Conservation (phyloP, 1,140 invertebrate genomes). For the Parasteatoda tepidariorum region DNA sequence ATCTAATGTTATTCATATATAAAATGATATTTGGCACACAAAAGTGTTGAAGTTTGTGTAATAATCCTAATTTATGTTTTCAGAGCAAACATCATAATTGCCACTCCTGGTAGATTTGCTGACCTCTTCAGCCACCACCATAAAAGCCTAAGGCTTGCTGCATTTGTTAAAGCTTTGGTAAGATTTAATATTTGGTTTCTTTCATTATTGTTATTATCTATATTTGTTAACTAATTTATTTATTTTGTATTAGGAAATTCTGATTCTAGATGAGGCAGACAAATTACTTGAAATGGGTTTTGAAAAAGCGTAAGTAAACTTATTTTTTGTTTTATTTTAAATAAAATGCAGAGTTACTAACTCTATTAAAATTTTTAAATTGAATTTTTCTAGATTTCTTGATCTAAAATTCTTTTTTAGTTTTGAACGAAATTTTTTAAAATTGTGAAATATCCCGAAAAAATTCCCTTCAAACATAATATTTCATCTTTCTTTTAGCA, state of each 20-base stretch:
- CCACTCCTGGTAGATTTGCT: conserved; percentile 91
- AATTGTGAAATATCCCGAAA: no score
- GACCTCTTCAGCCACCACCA: conserved; percentile 79
- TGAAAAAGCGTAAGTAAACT: conserved; percentile 72
- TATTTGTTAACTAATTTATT: background rate
- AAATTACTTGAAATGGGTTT: conserved; percentile 93
- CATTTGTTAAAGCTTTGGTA: conserved; percentile 79
- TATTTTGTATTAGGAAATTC: conserved; percentile 78
- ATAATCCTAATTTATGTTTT: conserved; percentile 48
- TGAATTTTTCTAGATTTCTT: no score
- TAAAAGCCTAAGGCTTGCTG: conserved; percentile 76
- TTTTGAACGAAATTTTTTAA: no score
- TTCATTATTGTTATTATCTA: no score
- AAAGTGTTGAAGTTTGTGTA: no score
- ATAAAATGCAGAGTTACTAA: background rate
- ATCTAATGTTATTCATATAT: no score
- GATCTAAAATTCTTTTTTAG: no score
- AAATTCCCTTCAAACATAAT: no score
- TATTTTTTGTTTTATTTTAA: background rate
- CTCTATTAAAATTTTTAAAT: background rate
- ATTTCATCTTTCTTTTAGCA: no score
- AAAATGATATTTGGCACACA: no score
- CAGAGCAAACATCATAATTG: conserved; percentile 85
- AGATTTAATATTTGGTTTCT: conserved; percentile 64
- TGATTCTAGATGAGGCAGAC: conserved; percentile 98